Conservation (phyloP, 2,113 vertebrate species). For the Passer domesticus region DNA sequence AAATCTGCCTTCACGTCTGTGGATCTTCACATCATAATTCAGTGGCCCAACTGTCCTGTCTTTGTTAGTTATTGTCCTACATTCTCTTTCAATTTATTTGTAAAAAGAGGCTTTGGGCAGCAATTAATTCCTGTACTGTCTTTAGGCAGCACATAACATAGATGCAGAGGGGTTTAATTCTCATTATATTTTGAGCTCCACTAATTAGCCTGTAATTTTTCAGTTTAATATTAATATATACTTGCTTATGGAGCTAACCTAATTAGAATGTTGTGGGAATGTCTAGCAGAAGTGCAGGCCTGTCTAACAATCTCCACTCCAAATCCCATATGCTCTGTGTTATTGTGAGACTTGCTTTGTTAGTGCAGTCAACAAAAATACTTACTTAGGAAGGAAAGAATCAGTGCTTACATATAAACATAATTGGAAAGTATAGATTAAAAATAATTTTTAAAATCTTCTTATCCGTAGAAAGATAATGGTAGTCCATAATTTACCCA, state of each 20-base stretch:
- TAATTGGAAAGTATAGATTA: not conserved
- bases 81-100: not conserved
- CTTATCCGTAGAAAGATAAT: not conserved
- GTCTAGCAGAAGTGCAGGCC: not conserved
- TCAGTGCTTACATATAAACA: not conserved
- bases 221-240: not conserved
- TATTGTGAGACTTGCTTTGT: not conserved
- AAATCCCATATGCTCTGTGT: not conserved
- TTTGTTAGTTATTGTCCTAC: not conserved
- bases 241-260: not conserved
- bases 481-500: not conserved
- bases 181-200: not conserved
- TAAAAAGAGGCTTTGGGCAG: not conserved
- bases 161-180: not conserved
- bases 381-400: not conserved
- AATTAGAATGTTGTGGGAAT: not conserved
- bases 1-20: not conserved
- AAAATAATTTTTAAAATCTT: not conserved
- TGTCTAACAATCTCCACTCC: not conserved
- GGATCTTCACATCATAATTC: not conserved
- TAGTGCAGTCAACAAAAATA: not conserved
- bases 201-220: not conserved
- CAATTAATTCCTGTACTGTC: not conserved
- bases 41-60: not conserved
- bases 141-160: not conserved